Base-by-base conservation (phyloP, 2,888 invertebrate species). In the Drosophila kokeensis region DNA sequence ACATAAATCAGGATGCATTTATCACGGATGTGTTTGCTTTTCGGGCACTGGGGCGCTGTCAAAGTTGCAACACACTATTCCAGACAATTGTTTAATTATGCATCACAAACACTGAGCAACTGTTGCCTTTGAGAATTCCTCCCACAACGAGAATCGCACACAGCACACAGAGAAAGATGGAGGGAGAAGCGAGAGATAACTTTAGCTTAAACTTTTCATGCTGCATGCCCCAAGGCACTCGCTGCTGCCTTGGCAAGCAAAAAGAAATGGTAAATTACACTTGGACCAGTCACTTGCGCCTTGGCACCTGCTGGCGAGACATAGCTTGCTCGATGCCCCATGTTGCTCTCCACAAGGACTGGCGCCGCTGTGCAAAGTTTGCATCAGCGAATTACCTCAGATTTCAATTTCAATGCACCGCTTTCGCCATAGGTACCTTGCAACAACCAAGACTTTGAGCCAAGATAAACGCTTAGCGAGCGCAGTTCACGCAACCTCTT, bases 201-300 rank as follows among this genome's bases (percentile, higher is more conserved):
- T 74, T 54, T 49, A 68, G 65, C 38, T 73, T 72, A 54, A 81
- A 83, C 73, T 85, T 84, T 79, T 50, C 73, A 63, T 62, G 29
- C 49, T 27, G 29, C 13, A 58, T 49, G 30, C 61, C 61, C 59
- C 59, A 40, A 50, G 72, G 62, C 58, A 3, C 21, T 58, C 50
- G 53, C n/a, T 34, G 21, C 53, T 49, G 64, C 54, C 55, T 40
- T 32, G 48, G 42, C 53, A 81, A 82, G 82, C 11, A 45, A 83
- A 86, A 77, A 71, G 68, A 76, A 86, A 86, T 82, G 76, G 86
- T 85, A 88, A 85, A 82, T 80, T 86, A 83, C 78, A 88, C 80
- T 85, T 83, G 72, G 76, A 76, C 71, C 61, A 74, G 73, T 69
- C 58, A 68, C 69, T 71, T 55, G 34, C 24, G 34, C 34, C 61